These are phyloP conservation scores for Sterrhoptilus dennistouni DNA, from an alignment of 2,113 vertebrate species.

Conservation along the genomic window DNA sequence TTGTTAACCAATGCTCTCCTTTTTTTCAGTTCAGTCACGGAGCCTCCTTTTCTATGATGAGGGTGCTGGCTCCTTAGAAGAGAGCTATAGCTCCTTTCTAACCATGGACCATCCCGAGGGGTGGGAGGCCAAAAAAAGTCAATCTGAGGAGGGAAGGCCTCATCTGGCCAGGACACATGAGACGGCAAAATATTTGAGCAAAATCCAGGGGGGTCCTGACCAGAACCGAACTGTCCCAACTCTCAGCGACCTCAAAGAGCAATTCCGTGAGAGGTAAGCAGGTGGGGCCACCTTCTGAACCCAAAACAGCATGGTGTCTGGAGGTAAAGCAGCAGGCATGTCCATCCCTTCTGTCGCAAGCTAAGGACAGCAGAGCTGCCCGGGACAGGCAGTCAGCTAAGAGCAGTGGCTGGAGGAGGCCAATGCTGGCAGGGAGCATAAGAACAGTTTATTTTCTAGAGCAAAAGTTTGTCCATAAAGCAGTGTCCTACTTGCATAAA, in stretches of 20 bases:
- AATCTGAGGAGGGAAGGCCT: conserved; percentile 66
- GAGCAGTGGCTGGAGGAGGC: background rate
- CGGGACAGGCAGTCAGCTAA: background rate
- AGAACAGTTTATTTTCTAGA: background rate
- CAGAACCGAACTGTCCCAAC: conserved; percentile 73
- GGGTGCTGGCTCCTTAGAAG: conserved; percentile 83
- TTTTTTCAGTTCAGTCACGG: conserved; percentile 89
- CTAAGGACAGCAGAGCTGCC: background rate
- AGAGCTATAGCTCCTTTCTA: conserved; percentile 77
- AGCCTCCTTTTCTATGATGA: conserved; percentile 96
- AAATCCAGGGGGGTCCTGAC: conserved; percentile 65
- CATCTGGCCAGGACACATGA: conserved; percentile 73
- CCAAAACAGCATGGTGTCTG: background rate
- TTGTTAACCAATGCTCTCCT: background rate
- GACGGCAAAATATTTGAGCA: conserved; percentile 81
- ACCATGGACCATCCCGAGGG: conserved; percentile 80
- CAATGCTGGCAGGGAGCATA: background rate
- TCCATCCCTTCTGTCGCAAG: background rate
- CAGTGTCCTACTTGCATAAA: background rate
- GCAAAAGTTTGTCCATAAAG: background rate
- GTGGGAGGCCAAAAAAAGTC: conserved; percentile 77
- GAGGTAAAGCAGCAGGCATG: background rate
- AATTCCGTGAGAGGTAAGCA: conserved; percentile 75
- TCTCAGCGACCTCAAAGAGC: conserved; percentile 75
- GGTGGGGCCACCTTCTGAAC: background rate